Percentiles rank a stretch among this genome's conserved stretches.
phyloP scores from a whole-genome alignment of 2,113 vertebrate species.

The Protomyctophum bolini region DNA sequence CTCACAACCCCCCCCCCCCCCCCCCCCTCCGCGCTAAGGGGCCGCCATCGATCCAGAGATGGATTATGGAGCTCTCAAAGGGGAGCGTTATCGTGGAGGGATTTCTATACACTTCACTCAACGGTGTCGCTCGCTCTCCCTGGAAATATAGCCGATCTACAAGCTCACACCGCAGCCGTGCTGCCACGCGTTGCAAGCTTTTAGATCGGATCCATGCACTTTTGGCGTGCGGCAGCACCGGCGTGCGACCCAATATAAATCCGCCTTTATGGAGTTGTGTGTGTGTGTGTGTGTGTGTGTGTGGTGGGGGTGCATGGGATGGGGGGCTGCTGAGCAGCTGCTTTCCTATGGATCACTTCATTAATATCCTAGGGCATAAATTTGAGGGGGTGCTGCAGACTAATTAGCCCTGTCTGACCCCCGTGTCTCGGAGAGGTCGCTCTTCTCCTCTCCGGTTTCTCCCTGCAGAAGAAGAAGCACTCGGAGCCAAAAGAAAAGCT shows the following conservation, averaged over 20 bases:
- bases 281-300: slow-evolving; percentile 4
- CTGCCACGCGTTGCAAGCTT: too few relatives aligned
- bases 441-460: slow-evolving; percentile 32
- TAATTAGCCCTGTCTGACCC: slow-evolving; percentile 80
- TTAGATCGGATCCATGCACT: too few relatives aligned
- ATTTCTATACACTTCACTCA: too few relatives aligned
- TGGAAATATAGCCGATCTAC: too few relatives aligned
- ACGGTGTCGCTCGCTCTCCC: too few relatives aligned
- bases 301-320: not conserved
- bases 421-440: slow-evolving; percentile 58
- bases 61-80: slow-evolving; percentile 51
- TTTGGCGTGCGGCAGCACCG: too few relatives aligned
- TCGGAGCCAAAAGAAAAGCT: too few relatives aligned
- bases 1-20: slow-evolving; percentile 42
- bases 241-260: too few relatives aligned
- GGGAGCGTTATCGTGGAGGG: slow-evolving; percentile 33
- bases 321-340: slow-evolving; percentile 62
- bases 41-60: slow-evolving; percentile 62
- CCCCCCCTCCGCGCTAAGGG: slow-evolving; percentile 6
- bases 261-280: not conserved
- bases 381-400: slow-evolving; percentile 70
- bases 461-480: slow-evolving; percentile 12
- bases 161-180: too few relatives aligned
- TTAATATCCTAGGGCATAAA: slow-evolving; percentile 77
- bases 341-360: slow-evolving; percentile 76